A percentile compares a stretch with the other conserved stretches of the same genome.
Conservation (phyloP, 1,140 invertebrate species). For the Eupeodes corollae region DNA sequence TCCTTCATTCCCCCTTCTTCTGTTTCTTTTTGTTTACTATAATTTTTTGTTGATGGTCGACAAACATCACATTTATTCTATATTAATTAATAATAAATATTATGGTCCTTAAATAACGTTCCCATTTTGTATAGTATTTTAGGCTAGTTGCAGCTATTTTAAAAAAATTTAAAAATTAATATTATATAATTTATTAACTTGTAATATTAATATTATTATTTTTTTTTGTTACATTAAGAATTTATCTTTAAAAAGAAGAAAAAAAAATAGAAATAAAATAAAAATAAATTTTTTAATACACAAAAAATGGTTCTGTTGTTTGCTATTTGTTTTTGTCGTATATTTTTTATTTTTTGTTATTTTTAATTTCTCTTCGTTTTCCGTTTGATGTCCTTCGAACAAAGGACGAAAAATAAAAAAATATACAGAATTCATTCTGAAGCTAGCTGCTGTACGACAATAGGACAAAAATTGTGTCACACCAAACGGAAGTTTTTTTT, state of each 20-base stretch:
- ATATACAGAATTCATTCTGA: not conserved
- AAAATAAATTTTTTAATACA: slow-evolving; percentile 1
- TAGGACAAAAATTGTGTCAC: slow-evolving; percentile 24
- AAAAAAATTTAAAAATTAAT: too few species aligned
- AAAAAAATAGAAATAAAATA: not conserved
- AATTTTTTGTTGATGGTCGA: too few species aligned
- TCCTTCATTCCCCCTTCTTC: too few species aligned
- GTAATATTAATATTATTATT: too few species aligned
- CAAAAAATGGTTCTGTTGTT: not conserved
- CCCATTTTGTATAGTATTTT: too few species aligned
- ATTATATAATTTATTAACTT: too few species aligned
- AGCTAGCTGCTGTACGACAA: not conserved
- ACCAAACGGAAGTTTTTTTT: slow-evolving; percentile 22
- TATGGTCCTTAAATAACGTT: too few species aligned
- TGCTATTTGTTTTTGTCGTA: not conserved
- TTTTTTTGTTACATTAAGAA: not conserved
- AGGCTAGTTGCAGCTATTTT: too few species aligned
- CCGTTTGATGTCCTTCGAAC: slow-evolving; percentile 26
- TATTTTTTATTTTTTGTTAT: not conserved
- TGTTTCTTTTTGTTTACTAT: too few species aligned
- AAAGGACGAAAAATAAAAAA: slow-evolving; percentile 8
- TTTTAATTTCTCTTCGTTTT: slow-evolving; percentile 3
- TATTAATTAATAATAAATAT: too few species aligned
- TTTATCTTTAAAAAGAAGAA: not conserved
- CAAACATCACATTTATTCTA: too few species aligned